phyloP scores from a whole-genome alignment of 2,113 vertebrate species.

The Telmatochromis sp. region DNA sequence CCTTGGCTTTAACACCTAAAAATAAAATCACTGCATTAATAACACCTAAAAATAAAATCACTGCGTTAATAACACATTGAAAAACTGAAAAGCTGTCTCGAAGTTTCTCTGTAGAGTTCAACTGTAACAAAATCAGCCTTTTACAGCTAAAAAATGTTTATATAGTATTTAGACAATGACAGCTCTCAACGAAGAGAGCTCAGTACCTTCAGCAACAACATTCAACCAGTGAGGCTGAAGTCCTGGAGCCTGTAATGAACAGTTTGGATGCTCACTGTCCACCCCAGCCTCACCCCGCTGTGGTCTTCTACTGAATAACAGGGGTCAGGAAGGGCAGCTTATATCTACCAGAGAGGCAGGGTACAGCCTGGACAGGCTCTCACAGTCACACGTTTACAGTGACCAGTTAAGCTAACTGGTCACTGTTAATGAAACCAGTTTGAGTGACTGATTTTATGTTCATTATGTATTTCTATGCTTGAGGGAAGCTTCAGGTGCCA shows the following conservation, averaged over 20 bases:
- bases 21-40: rapidly evolving
- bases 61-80: neutral
- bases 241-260: rapidly evolving
- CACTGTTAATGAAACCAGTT: no score
- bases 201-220: neutral
- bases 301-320: neutral
- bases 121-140: neutral
- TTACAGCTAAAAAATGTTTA: neutral
- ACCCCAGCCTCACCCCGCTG: rapidly evolving
- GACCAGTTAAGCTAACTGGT: neutral
- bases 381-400: neutral
- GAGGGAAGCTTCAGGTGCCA: no score
- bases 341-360: rapidly evolving
- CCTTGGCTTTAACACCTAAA: constrained; percentile 79
- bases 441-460: no score
- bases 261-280: rapidly evolving
- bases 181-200: neutral
- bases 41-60: constrained; percentile 51
- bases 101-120: neutral
- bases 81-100: no score
- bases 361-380: neutral
- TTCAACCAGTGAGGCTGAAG: neutral
- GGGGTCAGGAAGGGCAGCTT: neutral
- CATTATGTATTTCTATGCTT: no score
- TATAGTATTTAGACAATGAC: rapidly evolving